Percentiles rank a stretch among this genome's conserved stretches.
phyloP scores from a whole-genome alignment of 2,797 vertebrate species.

The Tokudaia tokunoshimensis region DNA sequence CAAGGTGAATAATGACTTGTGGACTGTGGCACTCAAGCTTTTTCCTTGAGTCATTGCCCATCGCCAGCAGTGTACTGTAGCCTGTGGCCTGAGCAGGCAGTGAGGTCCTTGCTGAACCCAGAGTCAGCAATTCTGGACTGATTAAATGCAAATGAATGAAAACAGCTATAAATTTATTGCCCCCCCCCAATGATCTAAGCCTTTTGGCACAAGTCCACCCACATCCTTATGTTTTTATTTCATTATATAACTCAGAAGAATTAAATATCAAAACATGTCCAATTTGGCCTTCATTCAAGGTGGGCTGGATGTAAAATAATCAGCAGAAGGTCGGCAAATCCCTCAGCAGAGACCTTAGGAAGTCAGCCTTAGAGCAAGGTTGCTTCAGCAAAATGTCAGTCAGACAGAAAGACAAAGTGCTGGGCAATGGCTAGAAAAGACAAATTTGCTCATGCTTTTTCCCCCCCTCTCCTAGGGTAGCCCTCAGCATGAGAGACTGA shows the following conservation, averaged over 20 bases:
- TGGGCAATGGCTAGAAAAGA: conserved; percentile 16
- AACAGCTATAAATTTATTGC: conserved; percentile 72
- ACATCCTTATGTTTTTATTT: conserved; percentile 62
- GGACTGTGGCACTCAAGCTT: conserved; percentile 52
- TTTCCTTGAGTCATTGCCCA: conserved; percentile 24
- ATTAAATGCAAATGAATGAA: conserved; percentile 84
- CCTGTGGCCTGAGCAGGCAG: conserved; percentile 26
- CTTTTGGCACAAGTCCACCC: conserved; percentile 64
- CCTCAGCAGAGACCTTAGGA: not conserved
- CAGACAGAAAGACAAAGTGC: not conserved
- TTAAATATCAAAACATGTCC: conserved; percentile 68
- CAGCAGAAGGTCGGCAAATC: not conserved
- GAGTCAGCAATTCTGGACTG: conserved; percentile 71
- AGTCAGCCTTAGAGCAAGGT: not conserved
- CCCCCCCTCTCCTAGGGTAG: not conserved
- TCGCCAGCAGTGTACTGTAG: not conserved
- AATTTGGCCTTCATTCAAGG: conserved; percentile 68
- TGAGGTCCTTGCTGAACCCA: conserved; percentile 49
- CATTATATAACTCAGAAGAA: conserved; percentile 61
- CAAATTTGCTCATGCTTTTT: not conserved
- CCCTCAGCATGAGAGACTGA: not conserved
- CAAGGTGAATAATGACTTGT: conserved; percentile 75
- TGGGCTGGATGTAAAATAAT: not conserved
- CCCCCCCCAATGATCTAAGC: conserved; percentile 61
- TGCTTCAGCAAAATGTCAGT: not conserved